Conservation (phyloP, 2,888 invertebrate genomes). For the Sarcophaga caerulescens region DNA sequence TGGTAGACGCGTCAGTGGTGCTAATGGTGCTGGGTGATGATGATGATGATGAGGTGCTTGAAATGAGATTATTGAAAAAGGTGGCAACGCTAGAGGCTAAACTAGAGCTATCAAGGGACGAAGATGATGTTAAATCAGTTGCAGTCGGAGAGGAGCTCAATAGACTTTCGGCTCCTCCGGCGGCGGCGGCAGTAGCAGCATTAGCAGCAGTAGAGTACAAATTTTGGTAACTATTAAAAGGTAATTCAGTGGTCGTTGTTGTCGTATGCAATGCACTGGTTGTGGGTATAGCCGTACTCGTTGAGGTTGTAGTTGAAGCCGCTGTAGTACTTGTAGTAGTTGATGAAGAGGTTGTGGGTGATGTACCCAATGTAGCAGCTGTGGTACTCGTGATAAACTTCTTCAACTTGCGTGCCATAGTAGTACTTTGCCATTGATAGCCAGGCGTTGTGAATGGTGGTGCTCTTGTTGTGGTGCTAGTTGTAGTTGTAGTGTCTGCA, state of each 20-base stretch:
- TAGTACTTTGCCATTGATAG: constrained; percentile 80
- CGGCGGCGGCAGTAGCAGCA: constrained; percentile 63
- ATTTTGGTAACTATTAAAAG: constrained; percentile 74
- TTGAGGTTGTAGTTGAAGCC: constrained; percentile 69
- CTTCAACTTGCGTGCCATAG: constrained; percentile 81
- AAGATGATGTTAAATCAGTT: constrained; percentile 68
- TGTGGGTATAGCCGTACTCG: constrained; percentile 67
- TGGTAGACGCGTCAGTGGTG: constrained; percentile 66
- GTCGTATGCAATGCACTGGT: constrained; percentile 63
- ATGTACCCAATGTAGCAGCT: constrained; percentile 73
- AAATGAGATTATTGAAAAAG: constrained; percentile 75
- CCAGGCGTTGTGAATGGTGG: constrained; percentile 79
- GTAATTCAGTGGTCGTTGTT: constrained; percentile 76
- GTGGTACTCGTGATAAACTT: constrained; percentile 80
- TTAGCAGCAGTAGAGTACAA: constrained; percentile 75
- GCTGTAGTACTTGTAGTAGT: constrained; percentile 65
- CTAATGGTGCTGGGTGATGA: constrained; percentile 67
- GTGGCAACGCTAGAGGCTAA: constrained; percentile 73
- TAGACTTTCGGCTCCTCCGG: constrained; percentile 31
- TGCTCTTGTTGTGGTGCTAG: constrained; percentile 71
- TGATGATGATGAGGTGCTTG: constrained; percentile 72
- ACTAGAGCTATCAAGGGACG: constrained; percentile 54
- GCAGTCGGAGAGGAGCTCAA: constrained; percentile 57
- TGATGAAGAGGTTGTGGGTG: constrained; percentile 70
- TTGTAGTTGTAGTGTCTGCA: constrained; percentile 72